Evolutionary conservation across 1,140 invertebrate genomes (phyloP).

Genomic region (Drosophila arizonae): DNA sequence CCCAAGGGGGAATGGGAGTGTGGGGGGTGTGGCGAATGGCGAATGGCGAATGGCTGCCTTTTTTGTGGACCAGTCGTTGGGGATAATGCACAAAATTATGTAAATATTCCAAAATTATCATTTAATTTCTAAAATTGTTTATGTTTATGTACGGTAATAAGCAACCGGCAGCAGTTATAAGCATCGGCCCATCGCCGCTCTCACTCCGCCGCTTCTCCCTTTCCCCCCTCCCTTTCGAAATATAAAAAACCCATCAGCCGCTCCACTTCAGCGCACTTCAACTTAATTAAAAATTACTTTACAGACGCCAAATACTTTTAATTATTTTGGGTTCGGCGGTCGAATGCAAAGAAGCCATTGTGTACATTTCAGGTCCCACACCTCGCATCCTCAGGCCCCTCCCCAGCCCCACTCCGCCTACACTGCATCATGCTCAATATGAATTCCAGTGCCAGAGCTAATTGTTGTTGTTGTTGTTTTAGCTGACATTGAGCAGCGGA

Average conservation of each 20-base stretch:
- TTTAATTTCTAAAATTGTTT: conserved; percentile 81
- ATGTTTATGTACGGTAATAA: conserved; percentile 79
- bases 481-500: conserved; percentile 1
- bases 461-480: conserved; percentile 39
- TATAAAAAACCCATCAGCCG: conserved; percentile 28
- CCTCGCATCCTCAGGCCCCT: neutral
- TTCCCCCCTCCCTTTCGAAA: neutral
- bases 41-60: conserved; percentile 1
- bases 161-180: conserved; percentile 54
- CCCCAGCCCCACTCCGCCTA: neutral
- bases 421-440: conserved; percentile 3
- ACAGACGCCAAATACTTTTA: conserved; percentile 81
- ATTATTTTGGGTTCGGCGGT: conserved; percentile 79
- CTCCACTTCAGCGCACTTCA: conserved; percentile 70
- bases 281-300: conserved; percentile 82
- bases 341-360: conserved; percentile 60
- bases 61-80: conserved; percentile 21
- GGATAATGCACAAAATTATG: conserved; percentile 80
- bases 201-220: too few relatives aligned
- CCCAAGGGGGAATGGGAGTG: too few relatives aligned
- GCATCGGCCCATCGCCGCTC: neutral
- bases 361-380: conserved; percentile 15
- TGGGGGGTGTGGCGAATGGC: neutral
- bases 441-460: conserved; percentile 19
- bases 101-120: conserved; percentile 79